These are phyloP conservation scores for Platyura marginata DNA, from an alignment of 1,140 invertebrate genomes.

Conservation along the genomic window DNA sequence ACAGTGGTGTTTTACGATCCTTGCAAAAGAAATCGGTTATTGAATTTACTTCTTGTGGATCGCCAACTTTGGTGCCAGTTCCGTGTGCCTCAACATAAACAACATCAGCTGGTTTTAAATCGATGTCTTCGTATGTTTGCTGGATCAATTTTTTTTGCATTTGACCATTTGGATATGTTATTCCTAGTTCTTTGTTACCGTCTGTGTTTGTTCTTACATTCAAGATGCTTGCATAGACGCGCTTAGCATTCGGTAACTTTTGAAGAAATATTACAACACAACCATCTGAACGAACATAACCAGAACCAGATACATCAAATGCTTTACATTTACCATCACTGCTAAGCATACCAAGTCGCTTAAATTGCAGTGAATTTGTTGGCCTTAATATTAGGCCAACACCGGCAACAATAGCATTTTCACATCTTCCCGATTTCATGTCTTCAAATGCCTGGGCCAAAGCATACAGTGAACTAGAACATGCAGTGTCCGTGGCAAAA, in stretches of 20 bases:
- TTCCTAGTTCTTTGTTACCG: slow-evolving; percentile 72
- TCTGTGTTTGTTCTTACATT: slow-evolving; percentile 80
- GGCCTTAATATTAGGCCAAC: slow-evolving; percentile 72
- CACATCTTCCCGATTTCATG: slow-evolving; percentile 71
- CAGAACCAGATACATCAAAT: slow-evolving; percentile 78
- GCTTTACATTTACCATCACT: slow-evolving; percentile 78
- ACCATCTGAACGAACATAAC: slow-evolving; percentile 86
- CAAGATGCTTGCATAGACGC: slow-evolving; percentile 73
- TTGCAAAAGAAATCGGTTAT: slow-evolving; percentile 85
- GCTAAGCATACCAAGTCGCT: slow-evolving; percentile 78
- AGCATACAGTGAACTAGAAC: slow-evolving; percentile 80
- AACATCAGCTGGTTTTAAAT: slow-evolving; percentile 63
- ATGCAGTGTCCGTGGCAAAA: slow-evolving; percentile 86
- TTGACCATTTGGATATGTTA: slow-evolving; percentile 76
- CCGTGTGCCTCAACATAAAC: slow-evolving; percentile 90
- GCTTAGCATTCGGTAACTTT: slow-evolving; percentile 47
- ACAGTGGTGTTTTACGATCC: slow-evolving; percentile 53
- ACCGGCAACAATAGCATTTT: slow-evolving; percentile 83
- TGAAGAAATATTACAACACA: slow-evolving; percentile 66
- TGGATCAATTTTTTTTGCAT: slow-evolving; percentile 74
- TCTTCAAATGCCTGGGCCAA: slow-evolving; percentile 69
- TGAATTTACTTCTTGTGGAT: slow-evolving; percentile 90
- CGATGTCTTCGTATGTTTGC: slow-evolving; percentile 66
- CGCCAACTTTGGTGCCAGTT: slow-evolving; percentile 86
- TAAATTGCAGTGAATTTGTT: slow-evolving; percentile 78